These are phyloP conservation scores for Dermolepida albohirtum DNA, from an alignment of 2,888 invertebrate species.

Conservation along the genomic window DNA sequence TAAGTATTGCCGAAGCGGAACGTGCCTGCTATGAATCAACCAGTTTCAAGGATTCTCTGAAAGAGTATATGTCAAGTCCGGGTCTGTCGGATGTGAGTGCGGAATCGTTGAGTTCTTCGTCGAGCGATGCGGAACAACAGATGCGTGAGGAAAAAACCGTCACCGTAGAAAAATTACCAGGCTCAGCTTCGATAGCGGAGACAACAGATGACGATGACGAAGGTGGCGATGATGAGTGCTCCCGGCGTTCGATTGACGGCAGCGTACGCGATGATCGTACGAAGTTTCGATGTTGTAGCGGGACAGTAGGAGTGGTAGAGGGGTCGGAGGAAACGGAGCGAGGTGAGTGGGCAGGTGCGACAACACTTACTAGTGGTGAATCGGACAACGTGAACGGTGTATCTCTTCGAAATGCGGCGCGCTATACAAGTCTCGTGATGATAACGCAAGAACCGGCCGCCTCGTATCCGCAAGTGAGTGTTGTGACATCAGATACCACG, in stretches of 20 bases:
- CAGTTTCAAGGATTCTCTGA: slow-evolving; percentile 29
- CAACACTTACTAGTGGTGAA: slow-evolving; percentile 55
- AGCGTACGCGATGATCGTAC: slow-evolving; percentile 31
- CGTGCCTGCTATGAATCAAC: background rate
- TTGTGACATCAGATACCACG: slow-evolving; percentile 81
- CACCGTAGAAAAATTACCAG: too few species aligned
- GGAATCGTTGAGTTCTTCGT: slow-evolving; percentile 56
- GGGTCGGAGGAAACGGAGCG: slow-evolving; percentile 58
- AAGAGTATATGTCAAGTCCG: slow-evolving; percentile 56
- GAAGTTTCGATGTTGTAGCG: slow-evolving; percentile 56
- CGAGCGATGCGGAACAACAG: slow-evolving; percentile 54
- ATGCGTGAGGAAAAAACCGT: too few species aligned
- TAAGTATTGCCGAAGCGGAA: slow-evolving; percentile 14
- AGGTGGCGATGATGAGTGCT: slow-evolving; percentile 21
- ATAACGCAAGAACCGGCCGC: slow-evolving; percentile 78
- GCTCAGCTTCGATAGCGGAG: too few species aligned
- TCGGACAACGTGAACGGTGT: slow-evolving; percentile 55
- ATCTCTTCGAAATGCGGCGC: slow-evolving; percentile 66
- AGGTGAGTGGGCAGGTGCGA: slow-evolving; percentile 61
- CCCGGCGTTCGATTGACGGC: background rate
- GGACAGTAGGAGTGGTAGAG: slow-evolving; percentile 30
- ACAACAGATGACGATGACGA: slow-evolving; percentile 25
- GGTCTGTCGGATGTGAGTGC: slow-evolving; percentile 61
- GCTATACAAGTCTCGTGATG: slow-evolving; percentile 90
- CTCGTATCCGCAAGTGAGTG: slow-evolving; percentile 73